phyloP scores from a whole-genome alignment of 2,797 vertebrate genomes.

The Lemur catta region DNA sequence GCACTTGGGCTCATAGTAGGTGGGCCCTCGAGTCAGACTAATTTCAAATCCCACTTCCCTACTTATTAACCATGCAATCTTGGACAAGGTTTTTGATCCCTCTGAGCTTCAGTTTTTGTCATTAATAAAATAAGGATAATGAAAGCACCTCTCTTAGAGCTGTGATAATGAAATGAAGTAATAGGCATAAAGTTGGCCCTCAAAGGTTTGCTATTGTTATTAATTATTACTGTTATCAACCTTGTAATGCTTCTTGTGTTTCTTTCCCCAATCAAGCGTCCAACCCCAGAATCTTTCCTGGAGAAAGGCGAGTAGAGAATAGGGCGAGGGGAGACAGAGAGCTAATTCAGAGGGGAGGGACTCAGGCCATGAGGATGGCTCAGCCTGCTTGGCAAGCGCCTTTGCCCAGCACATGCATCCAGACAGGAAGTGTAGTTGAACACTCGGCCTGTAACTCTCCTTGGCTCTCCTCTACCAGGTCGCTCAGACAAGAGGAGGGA shows the following conservation, averaged over 20 bases:
- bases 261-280: not conserved
- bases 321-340: not conserved
- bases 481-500: not conserved
- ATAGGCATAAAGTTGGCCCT: not conserved
- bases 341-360: not conserved
- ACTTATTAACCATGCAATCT: not conserved
- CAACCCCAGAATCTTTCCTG: not conserved
- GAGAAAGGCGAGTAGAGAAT: not conserved
- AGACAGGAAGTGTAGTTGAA: not conserved
- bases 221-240: not conserved
- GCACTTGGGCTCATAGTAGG: not conserved
- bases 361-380: not conserved
- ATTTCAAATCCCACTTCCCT: not conserved
- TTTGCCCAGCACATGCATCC: not conserved
- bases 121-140: not conserved
- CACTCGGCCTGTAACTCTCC: not conserved
- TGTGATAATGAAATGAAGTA: not conserved
- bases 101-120: not conserved
- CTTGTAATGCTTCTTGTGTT: not conserved
- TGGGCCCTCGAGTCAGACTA: not conserved
- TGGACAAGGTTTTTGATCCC: not conserved
- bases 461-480: not conserved
- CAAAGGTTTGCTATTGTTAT: not conserved
- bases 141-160: not conserved
- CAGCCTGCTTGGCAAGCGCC: not conserved